phyloP scores from a whole-genome alignment of 2,888 invertebrate genomes.

The Tenthredo notha region DNA sequence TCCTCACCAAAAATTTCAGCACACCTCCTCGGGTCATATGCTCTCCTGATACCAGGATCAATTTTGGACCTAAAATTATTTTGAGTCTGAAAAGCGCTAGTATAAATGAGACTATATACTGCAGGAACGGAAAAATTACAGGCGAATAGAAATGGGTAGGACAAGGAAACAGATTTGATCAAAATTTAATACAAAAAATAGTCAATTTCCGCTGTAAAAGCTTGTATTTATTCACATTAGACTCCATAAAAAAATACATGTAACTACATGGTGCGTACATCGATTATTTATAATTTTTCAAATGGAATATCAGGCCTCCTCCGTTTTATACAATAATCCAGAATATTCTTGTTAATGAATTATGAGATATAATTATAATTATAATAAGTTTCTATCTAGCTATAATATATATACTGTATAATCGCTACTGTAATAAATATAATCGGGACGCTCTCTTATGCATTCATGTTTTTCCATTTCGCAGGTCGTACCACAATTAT shows the following conservation, averaged over 20 bases:
- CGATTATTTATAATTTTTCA: constrained; percentile 32
- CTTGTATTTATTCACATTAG: constrained; percentile 69
- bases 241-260: constrained; percentile 77
- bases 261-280: constrained; percentile 70
- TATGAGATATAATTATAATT: background rate
- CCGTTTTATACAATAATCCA: constrained; percentile 34
- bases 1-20: too few relatives aligned
- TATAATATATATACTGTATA: constrained; percentile 4
- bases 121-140: background rate
- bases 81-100: too few relatives aligned
- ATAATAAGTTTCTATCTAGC: background rate
- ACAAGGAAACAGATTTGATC: background rate
- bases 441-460: background rate
- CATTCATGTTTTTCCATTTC: background rate
- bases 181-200: background rate
- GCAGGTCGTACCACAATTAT: background rate
- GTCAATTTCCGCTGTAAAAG: constrained; percentile 17
- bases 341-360: constrained; percentile 5
- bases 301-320: constrained; percentile 28
- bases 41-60: too few relatives aligned
- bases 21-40: too few relatives aligned
- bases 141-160: background rate
- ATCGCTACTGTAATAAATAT: constrained; percentile 9
- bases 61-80: too few relatives aligned
- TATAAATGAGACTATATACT: too few relatives aligned